Evolutionary conservation across 1,140 invertebrate species (phyloP), one percentile per base, ranked within the genome.

Genomic region (Phthorimaea operculella): DNA sequence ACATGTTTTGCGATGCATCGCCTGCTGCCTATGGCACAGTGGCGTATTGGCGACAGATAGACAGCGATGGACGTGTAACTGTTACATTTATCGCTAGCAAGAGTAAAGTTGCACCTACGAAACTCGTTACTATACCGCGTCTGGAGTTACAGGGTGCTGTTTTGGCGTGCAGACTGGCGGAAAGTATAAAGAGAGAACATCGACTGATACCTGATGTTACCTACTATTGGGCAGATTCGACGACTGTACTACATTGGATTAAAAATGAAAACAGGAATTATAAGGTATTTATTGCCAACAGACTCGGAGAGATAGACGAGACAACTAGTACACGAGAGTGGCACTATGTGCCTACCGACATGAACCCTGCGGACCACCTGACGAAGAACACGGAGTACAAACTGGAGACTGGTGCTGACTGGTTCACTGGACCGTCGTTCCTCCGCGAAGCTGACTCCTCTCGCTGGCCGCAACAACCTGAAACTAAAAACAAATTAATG

Each of bases 231-330:
- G 21, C 50, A 33, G 64, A 63, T 44, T 66, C 64, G 0, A 56
- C 21, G 3, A 60, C 54, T 9, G 60, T 66, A 0, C 18, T 66
- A n/a, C 50, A 60, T 17, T 60, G 58, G 60, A 57, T 66, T 49
- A 28, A 36, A 15, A 58, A 59, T 33, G 18, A 59, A 8, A 33
- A 15, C 5, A 12, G 66, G 7, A 47, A 56, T 0, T 79, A 72
- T 55, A 77, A 85, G 60, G 56, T 63, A 0, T 87, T 79, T 59
- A 74, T 84, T 0, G 70, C 74, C 0, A 76, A 86, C 58, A 51
- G 83, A 10, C 54, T 87, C 3, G 59, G 62, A 2, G 68, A 80
- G 59, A 86, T 87, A 7, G 62, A 60, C 45, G 48, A 57, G n/a
- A 12, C n/a, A 12, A 39, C 3, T 10, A 39, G n/a, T 39, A 39